Conservation (phyloP, 2,797 vertebrate species). For the Silurus lanzhouensis region DNA sequence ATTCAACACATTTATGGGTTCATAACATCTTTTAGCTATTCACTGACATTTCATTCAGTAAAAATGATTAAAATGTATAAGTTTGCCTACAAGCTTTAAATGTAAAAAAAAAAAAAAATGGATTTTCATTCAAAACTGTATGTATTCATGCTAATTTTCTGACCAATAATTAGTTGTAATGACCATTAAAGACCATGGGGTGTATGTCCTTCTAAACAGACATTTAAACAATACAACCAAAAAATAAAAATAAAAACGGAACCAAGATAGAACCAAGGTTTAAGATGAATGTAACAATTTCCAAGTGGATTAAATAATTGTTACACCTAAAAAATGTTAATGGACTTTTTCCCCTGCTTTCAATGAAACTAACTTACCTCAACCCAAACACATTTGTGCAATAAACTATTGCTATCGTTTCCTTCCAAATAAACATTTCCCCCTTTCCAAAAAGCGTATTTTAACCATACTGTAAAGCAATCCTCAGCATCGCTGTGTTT, state of each 20-base stretch:
- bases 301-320: not conserved
- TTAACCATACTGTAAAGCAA: constrained; percentile 38
- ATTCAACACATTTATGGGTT: too few species aligned
- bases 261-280: not conserved
- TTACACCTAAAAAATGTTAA: not conserved
- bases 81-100: too few species aligned
- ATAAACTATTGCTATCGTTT: constrained; percentile 55
- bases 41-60: too few species aligned
- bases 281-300: not conserved
- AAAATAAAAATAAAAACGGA: too few species aligned
- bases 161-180: too few species aligned
- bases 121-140: too few species aligned
- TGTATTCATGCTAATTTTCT: too few species aligned
- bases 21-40: too few species aligned
- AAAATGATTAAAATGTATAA: too few species aligned
- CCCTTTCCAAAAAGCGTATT: constrained; percentile 27
- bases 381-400: constrained; percentile 58
- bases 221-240: not conserved
- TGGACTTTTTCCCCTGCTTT: not conserved
- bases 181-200: too few species aligned
- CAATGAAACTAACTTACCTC: constrained; percentile 46
- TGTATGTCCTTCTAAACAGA: not conserved
- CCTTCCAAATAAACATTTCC: constrained; percentile 9
- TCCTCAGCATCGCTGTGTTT: constrained; percentile 32
- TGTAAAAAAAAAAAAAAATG: too few species aligned